Base-by-base conservation (phyloP, 2,797 vertebrate genomes). In the Ambastaia sidthimunki region DNA sequence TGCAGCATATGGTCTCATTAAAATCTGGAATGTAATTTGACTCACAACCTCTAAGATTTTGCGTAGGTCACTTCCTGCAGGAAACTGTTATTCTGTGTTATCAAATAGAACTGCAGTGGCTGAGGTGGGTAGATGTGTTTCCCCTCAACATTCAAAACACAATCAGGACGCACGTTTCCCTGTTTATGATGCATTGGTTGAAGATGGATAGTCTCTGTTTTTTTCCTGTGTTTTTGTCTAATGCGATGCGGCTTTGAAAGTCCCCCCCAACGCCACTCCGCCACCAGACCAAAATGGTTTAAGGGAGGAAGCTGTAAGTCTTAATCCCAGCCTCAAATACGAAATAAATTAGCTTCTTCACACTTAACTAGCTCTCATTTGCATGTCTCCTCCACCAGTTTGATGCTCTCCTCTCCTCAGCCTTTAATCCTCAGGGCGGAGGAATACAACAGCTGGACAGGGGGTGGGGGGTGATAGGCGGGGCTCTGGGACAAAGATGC, bases 281-380 rank as follows among this genome's bases (percentile, higher is more conserved):
- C 55, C 54, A 31, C 37, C 73, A 18, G 7, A 18, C 47, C 68
- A 73, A 73, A 80, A 57, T 67, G 62, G 70, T 80, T 73, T 55
- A 47, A 73, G 70, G 62, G 60, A 73, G 70, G 62, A 93, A 90
- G 92, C 93, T 94, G 93, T 91, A 94, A 93, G 90, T 94, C 92
- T 94, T 95, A 94, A 94, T 95, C 94, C 93, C 87, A 86, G 90
- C 91, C 90, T 92, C 87, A 94, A 95, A 94, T 93, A 93, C 93
- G 93, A 95, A 95, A 94, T 96, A 95, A 95, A 95, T 96, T 92
- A 95, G 93, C 92, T 93, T 94, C 93, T 95, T 95, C 94, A 96
- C 93, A 95, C 93, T 94, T 95, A 95, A 95, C 93, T 94, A 95
- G 93, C 93, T 92, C 94, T 91, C 87, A 93, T 95, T 93, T 93